phyloP scores from a whole-genome alignment of 2,888 invertebrate genomes.

The Baronia brevicornis region DNA sequence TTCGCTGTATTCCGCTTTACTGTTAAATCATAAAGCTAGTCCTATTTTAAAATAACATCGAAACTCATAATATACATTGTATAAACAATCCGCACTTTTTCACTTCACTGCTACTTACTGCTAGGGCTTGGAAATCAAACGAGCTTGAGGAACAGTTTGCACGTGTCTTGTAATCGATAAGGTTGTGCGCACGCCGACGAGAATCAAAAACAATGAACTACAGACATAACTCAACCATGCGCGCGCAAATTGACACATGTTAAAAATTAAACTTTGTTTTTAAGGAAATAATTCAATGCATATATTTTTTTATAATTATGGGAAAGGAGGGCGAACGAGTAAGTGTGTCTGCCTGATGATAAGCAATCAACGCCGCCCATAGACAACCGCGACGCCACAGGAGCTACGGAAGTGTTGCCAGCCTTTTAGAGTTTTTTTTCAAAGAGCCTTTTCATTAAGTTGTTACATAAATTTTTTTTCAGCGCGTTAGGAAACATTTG shows the following conservation, averaged over 20 bases:
- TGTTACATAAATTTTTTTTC: slow-evolving; percentile 7
- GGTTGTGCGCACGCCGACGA: slow-evolving; percentile 28
- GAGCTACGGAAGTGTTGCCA: too few species aligned
- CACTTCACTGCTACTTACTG: slow-evolving; percentile 4
- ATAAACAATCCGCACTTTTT: too few species aligned
- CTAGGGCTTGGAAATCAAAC: slow-evolving; percentile 9
- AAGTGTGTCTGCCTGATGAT: too few species aligned
- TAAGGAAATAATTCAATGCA: slow-evolving; percentile 1
- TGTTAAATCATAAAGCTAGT: too few species aligned
- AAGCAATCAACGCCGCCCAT: too few species aligned
- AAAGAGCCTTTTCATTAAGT: not conserved
- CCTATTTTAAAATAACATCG: too few species aligned
- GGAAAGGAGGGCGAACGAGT: too few species aligned
- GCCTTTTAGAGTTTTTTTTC: too few species aligned
- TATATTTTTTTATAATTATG: not conserved
- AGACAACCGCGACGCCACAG: too few species aligned
- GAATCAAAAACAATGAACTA: slow-evolving; percentile 31
- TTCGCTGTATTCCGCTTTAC: too few species aligned
- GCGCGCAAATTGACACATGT: slow-evolving; percentile 17
- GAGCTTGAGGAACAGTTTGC: slow-evolving; percentile 16
- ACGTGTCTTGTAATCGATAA: slow-evolving; percentile 52
- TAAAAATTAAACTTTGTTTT: slow-evolving; percentile 17
- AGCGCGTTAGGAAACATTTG: too few species aligned
- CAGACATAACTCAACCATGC: slow-evolving; percentile 29
- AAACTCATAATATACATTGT: too few species aligned